phyloP scores from a whole-genome alignment of 2,888 invertebrate genomes.

The Rugalucina vietnamica region DNA sequence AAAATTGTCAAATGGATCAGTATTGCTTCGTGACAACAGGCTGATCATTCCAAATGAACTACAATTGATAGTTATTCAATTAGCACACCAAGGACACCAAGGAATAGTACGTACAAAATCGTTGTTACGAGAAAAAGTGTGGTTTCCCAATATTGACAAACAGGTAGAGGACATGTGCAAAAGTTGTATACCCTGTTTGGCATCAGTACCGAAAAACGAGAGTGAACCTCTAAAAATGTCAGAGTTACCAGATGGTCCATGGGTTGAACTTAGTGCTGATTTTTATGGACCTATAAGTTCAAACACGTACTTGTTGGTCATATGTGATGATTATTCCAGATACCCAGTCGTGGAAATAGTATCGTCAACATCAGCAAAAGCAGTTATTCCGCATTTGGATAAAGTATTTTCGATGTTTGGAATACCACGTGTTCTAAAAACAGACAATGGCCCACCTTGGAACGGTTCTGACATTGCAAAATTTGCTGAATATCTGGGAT shows the following conservation, averaged over 20 bases:
- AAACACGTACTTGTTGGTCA: neutral
- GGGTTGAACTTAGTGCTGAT: slow-evolving; percentile 48
- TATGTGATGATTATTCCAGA: neutral
- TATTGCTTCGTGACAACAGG: slow-evolving; percentile 28
- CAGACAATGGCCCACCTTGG: slow-evolving; percentile 28
- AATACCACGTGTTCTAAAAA: neutral
- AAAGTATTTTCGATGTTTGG: slow-evolving; percentile 15
- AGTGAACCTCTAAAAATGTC: slow-evolving; percentile 58
- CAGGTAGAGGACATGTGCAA: slow-evolving; percentile 42
- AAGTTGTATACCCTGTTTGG: slow-evolving; percentile 42
- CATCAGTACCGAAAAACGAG: slow-evolving; percentile 45
- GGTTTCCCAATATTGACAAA: slow-evolving; percentile 63
- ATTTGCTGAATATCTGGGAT: slow-evolving; percentile 22
- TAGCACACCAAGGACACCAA: slow-evolving; percentile 69
- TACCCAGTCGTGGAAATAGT: slow-evolving; percentile 58
- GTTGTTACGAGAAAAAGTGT: slow-evolving; percentile 58
- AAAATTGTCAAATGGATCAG: too few species aligned
- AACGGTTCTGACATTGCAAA: slow-evolving; percentile 25
- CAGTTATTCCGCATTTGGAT: slow-evolving; percentile 19
- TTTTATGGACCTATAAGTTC: slow-evolving; percentile 55
- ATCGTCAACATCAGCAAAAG: slow-evolving; percentile 6
- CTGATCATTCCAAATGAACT: slow-evolving; percentile 49
- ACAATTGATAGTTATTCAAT: slow-evolving; percentile 37
- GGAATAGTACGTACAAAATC: slow-evolving; percentile 62
- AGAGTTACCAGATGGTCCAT: slow-evolving; percentile 44